Conservation (phyloP, 1,140 invertebrate species). For the Aphaenogaster ashmeadi region DNA sequence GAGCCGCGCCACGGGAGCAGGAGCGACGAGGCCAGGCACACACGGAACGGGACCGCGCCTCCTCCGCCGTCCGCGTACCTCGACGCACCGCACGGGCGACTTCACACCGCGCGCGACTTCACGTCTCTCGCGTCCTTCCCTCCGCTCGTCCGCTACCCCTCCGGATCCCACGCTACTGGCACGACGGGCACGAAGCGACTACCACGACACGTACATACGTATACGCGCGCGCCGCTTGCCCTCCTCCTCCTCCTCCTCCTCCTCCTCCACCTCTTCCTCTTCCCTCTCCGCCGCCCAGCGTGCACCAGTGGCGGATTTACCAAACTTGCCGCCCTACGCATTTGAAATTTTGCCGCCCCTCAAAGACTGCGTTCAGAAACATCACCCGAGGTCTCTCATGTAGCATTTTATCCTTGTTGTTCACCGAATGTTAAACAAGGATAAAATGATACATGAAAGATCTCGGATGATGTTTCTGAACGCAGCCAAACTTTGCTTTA, state of each 20-base stretch:
- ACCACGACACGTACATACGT: neutral
- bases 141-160: neutral
- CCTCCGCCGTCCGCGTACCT: conserved; percentile 47
- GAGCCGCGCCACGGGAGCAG: neutral
- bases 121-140: neutral
- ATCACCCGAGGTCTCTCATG: too few species aligned
- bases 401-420: too few species aligned
- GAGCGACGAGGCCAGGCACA: neutral
- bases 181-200: neutral
- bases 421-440: too few species aligned
- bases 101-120: conserved; percentile 2
- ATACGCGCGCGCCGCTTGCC: neutral
- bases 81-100: neutral
- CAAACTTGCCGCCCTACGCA: too few species aligned
- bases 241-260: neutral
- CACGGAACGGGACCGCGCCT: neutral
- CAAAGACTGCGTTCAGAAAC: too few species aligned
- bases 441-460: too few species aligned
- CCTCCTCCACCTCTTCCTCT: too few species aligned
- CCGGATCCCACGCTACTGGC: neutral
- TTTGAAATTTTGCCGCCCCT: too few species aligned
- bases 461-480: too few species aligned
- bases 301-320: too few species aligned
- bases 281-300: too few species aligned
- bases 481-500: too few species aligned